phyloP scores from a whole-genome alignment of 1,140 invertebrate species.

The Drosophila gunungcola region DNA sequence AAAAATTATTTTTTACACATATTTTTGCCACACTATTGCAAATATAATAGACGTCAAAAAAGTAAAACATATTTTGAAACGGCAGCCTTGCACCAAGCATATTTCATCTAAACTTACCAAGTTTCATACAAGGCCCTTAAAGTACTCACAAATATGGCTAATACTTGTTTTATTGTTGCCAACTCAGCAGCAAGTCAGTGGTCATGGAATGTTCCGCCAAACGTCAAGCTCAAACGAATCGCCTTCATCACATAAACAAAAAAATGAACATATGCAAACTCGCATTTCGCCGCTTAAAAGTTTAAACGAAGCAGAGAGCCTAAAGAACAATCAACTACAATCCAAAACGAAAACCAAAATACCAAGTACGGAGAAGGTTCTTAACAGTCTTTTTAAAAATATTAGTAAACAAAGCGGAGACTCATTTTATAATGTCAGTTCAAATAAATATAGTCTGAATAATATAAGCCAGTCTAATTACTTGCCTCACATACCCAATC shows the following conservation, averaged over 20 bases:
- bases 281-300: background rate
- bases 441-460: slow-evolving; percentile 67
- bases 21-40: background rate
- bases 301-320: background rate
- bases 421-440: slow-evolving; percentile 22
- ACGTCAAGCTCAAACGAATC: slow-evolving; percentile 32
- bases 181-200: slow-evolving; percentile 42
- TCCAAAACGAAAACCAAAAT: slow-evolving; percentile 17
- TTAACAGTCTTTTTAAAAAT: slow-evolving; percentile 1
- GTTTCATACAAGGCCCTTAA: slow-evolving; percentile 14
- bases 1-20: background rate
- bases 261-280: background rate
- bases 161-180: slow-evolving; percentile 50
- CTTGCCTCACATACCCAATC: background rate
- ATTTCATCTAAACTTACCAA: background rate
- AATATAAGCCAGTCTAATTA: slow-evolving; percentile 50
- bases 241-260: background rate
- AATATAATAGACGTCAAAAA: background rate
- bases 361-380: slow-evolving; percentile 4
- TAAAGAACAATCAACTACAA: background rate
- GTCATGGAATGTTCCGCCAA: slow-evolving; percentile 27
- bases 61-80: background rate
- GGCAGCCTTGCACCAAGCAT: background rate
- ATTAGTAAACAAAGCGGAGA: slow-evolving; percentile 5
- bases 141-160: slow-evolving; percentile 49